phyloP scores from a whole-genome alignment of 2,113 vertebrate genomes.

The Murina feae region DNA sequence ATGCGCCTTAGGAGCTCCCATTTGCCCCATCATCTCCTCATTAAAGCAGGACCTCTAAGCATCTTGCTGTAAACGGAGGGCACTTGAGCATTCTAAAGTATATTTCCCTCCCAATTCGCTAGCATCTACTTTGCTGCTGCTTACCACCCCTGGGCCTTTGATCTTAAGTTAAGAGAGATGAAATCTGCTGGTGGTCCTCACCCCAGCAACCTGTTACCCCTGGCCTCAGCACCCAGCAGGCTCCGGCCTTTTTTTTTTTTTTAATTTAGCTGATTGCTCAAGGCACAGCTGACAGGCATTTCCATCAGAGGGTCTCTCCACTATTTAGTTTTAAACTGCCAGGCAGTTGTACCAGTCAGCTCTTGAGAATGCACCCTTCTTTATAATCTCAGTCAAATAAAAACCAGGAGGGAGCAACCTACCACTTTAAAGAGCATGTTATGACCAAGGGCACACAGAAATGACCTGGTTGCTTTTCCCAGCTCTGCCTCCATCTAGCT shows the following conservation, averaged over 20 bases:
- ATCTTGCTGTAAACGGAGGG: neutral
- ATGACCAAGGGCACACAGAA: neutral
- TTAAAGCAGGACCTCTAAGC: neutral
- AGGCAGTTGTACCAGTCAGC: neutral
- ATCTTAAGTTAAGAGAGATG: neutral
- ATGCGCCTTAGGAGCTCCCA: neutral
- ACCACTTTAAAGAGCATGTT: neutral
- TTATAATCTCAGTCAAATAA: neutral
- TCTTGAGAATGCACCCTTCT: neutral
- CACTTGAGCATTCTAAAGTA: neutral
- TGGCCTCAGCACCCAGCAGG: neutral
- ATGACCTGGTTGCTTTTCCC: neutral
- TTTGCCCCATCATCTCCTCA: neutral
- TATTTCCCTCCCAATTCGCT: accelerated
- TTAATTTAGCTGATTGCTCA: neutral
- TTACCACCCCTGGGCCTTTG: neutral
- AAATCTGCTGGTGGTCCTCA: neutral
- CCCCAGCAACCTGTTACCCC: neutral
- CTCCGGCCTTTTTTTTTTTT: too few relatives aligned
- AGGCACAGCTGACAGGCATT: neutral
- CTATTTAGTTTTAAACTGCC: neutral
- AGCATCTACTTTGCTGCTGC: neutral
- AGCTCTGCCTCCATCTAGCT: neutral
- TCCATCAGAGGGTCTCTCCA: neutral
- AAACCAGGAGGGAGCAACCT: neutral